Percentiles rank a stretch among this genome's conserved stretches.
Evolutionary conservation across 2,888 invertebrate species (phyloP).

Genomic region (Belgica antarctica): DNA sequence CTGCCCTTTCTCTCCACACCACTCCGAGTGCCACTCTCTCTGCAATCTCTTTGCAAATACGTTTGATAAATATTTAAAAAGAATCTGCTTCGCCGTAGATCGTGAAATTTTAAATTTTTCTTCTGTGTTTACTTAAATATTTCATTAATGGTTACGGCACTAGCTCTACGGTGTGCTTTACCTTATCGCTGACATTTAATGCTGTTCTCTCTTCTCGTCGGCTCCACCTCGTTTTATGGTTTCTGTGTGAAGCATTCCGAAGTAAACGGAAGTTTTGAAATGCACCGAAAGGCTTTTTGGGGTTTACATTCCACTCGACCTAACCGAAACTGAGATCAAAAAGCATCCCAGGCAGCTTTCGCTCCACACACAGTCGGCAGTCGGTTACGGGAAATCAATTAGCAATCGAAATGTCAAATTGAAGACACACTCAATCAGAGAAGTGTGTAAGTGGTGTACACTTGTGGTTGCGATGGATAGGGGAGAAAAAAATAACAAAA

Average conservation of each 20-base stretch:
- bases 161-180: neutral
- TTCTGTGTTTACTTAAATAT: slow-evolving; percentile 44
- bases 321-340: too few relatives aligned
- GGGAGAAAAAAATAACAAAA: neutral
- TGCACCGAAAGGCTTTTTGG: too few relatives aligned
- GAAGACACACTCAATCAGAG: slow-evolving; percentile 26
- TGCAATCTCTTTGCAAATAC: slow-evolving; percentile 40
- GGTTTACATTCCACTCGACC: too few relatives aligned
- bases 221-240: slow-evolving; percentile 6
- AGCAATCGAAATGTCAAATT: slow-evolving; percentile 42
- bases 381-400: slow-evolving; percentile 39
- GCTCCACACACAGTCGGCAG: too few relatives aligned
- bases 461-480: neutral
- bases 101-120: slow-evolving; percentile 43
- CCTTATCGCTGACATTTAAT: neutral
- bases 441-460: slow-evolving; percentile 29
- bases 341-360: too few relatives aligned
- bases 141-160: slow-evolving; percentile 26
- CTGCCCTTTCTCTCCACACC: neutral
- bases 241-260: too few relatives aligned
- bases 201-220: neutral
- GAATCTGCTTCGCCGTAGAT: slow-evolving; percentile 24
- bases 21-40: too few relatives aligned
- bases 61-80: slow-evolving; percentile 44
- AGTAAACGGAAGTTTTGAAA: too few relatives aligned